Base-by-base conservation (phyloP, 2,113 vertebrate species). In the Tursiops truncatus region DNA sequence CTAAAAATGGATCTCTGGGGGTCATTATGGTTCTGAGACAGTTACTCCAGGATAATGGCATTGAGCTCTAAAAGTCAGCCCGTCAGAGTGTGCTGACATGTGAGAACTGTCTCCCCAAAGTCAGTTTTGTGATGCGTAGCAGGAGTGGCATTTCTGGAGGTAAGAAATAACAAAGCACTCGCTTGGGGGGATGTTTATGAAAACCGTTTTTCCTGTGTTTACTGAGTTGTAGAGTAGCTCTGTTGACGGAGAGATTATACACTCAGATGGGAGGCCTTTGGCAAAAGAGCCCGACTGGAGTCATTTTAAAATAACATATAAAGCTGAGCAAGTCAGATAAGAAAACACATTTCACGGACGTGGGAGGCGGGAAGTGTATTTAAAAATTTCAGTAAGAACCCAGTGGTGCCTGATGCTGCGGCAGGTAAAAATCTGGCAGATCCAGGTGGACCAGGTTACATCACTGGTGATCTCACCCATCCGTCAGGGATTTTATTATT, bases 401-500 rank as follows among this genome's bases (percentile, higher is more conserved):
- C 8, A 18, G 25, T 12, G 15, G 76, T 3, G 28, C 21, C 8
- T 2, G 23, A n/a, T 9, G 12, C 53, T 20, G 13, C 3, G 23
- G 63, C 20, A 44, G n/a, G 10, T 23, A 25, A 41, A 53, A 41
- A n/a, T 8, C 33, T 3, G 9, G 33, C 5, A 15, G 50, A 58
- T 38, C 7, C 41, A 4, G 53, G 17, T 8, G 41, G 10, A 8
- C 50, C n/a, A 14, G 1, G 3, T 44, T 5, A 1, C 41, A 0
- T 20, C 3, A 0, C 68, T 31, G 26, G 17, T 5, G 28, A 4
- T 15, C 60, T 76, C 70, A 6, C 21, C 71, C 3, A 12, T 12
- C 12, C 8, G 2, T n/a, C 63, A 23, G 71, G 25, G 70, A 44
- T 15, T 41, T 44, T 41, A 62, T 20, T 9, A 8, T 28, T 20